Evolutionary conservation across 2,113 vertebrate genomes (phyloP).

Genomic region (Bubo scandiacus): DNA sequence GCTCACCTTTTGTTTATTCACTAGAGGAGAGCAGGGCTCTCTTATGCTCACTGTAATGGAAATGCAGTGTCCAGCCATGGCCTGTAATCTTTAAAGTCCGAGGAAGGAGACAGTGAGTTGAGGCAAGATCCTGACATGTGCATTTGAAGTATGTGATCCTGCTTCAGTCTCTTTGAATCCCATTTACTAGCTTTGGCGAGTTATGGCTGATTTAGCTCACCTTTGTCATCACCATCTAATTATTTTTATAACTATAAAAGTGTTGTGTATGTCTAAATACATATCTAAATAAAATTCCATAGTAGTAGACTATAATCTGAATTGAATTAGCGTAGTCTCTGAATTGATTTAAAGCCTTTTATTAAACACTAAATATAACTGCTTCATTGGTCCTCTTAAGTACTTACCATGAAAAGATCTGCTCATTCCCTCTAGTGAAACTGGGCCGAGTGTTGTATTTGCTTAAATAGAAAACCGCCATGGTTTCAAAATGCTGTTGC

Average conservation of each 20-base stretch:
- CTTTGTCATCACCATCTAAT: background rate
- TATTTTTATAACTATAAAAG: background rate
- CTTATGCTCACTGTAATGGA: background rate
- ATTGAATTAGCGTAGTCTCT: background rate
- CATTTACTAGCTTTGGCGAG: background rate
- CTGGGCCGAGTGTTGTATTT: background rate
- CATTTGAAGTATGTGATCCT: background rate
- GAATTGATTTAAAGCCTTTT: background rate
- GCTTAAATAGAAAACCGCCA: background rate
- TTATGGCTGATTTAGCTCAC: background rate
- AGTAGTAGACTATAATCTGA: background rate
- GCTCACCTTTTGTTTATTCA: background rate
- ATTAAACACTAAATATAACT: background rate
- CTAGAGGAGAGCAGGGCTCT: background rate
- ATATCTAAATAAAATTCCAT: background rate
- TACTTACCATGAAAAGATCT: background rate
- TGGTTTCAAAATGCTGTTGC: background rate
- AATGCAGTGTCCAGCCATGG: fast-evolving
- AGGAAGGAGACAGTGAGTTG: background rate
- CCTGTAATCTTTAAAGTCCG: background rate
- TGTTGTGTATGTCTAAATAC: background rate
- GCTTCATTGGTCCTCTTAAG: background rate
- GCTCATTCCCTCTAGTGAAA: background rate
- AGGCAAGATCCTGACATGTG: background rate
- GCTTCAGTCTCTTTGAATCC: background rate